Conservation (phyloP, 30 jellyfish, hydroid and myxozoan species). For the Hydractinia echinata region DNA sequence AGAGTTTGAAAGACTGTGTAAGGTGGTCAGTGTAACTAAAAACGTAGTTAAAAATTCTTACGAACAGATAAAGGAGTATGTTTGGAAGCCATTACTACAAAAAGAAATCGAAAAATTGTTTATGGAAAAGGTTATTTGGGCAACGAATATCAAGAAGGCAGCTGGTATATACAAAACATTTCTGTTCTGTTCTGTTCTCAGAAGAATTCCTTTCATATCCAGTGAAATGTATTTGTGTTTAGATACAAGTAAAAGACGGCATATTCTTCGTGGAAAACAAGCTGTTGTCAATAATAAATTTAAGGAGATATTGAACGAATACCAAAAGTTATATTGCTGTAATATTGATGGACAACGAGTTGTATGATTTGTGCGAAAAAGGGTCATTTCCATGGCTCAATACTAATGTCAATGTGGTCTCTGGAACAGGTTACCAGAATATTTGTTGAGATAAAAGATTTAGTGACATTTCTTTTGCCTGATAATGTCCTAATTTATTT, state of each 20-base stretch:
- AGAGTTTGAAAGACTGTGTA: background rate
- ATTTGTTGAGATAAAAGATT: background rate
- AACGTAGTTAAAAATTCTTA: background rate
- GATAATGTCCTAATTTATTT: too few species aligned
- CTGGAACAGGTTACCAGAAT: background rate
- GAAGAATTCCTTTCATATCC: background rate
- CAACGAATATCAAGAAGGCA: background rate
- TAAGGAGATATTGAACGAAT: background rate
- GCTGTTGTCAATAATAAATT: background rate
- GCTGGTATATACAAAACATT: conserved; percentile 8
- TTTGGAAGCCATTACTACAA: background rate
- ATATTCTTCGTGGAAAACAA: background rate
- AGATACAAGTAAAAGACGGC: conserved; percentile 4
- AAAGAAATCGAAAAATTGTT: conserved; percentile 1
- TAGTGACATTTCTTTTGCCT: too few species aligned
- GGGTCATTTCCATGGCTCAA: background rate
- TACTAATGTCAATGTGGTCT: background rate
- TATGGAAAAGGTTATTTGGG: background rate
- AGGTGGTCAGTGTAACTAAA: background rate
- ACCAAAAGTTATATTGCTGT: background rate
- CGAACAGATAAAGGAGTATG: background rate
- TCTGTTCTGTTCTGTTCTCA: background rate
- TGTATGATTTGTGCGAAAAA: background rate
- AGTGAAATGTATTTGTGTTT: background rate
- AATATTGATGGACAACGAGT: background rate